These are phyloP conservation scores for Mixornis gularis DNA, from an alignment of 2,113 vertebrate genomes.

Conservation along the genomic window DNA sequence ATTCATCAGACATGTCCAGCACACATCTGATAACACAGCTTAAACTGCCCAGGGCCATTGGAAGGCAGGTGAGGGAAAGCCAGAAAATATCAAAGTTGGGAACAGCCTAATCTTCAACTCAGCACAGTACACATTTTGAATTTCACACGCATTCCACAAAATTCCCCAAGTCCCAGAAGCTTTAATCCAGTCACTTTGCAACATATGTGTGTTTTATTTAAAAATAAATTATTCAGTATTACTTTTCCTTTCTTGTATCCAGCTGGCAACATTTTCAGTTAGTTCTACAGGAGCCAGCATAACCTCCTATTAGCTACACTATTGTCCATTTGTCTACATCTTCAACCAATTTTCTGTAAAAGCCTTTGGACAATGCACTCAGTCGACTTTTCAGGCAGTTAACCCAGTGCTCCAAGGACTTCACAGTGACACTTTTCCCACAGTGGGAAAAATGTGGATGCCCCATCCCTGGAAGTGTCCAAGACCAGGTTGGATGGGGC, in stretches of 20 bases:
- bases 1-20: slow-evolving; percentile 39
- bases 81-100: slow-evolving; percentile 37
- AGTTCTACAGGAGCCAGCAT: background rate
- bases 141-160: slow-evolving; percentile 57
- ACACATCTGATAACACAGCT: background rate
- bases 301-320: background rate
- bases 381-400: background rate
- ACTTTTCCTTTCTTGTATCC: slow-evolving; percentile 45
- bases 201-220: slow-evolving; percentile 44
- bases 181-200: slow-evolving; percentile 56
- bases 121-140: slow-evolving; percentile 26
- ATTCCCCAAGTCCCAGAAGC: slow-evolving; percentile 40
- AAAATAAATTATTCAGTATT: slow-evolving; percentile 57
- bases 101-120: slow-evolving; percentile 36
- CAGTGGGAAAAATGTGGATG: background rate
- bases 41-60: slow-evolving; percentile 41
- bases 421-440: background rate
- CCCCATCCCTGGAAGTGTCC: background rate
- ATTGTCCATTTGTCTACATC: slow-evolving; percentile 14
- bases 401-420: background rate
- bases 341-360: background rate
- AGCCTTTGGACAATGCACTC: background rate
- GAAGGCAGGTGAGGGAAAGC: slow-evolving; percentile 42
- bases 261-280: slow-evolving; percentile 31
- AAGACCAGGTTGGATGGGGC: background rate